Evolutionary conservation across 2,113 vertebrate genomes (phyloP), one percentile per base, ranked within the genome.

Genomic region (Periophthalmus modestus): DNA sequence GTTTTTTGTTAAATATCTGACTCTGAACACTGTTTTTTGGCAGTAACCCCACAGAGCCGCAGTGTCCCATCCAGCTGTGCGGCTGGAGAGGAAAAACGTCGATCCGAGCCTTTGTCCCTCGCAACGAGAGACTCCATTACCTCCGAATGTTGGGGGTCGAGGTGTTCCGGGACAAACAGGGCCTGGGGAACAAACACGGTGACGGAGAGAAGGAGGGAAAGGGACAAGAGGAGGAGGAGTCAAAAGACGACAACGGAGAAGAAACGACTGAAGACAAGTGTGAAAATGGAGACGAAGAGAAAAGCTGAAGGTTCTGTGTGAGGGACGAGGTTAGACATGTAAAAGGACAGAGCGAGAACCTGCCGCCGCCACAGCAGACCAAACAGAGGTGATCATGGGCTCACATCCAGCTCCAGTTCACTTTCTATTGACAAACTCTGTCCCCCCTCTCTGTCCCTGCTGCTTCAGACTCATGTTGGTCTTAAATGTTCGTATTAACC

Each of bases 1-100:
- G 28, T 3, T 12, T 0, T 0, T 55, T 73, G 71, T 24, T 9
- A 11, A 33, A 24, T 72, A 39, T 83, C 24, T 79, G 19, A 24
- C 18, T 19, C 4, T 10, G 6, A 0, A 46, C 2, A 10, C 21
- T 61, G 13, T 68, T 73, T 16, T 80, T 68, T 68, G 19, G 0
- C 79, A 99, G 97, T 77, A 93, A 94, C 74, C 90, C 93, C 0
- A 90, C 87, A 0, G 87, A 95, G 67, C 95, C 97, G 34, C 96
- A 96, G 93, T 99, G 97, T 62, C 87, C 96, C 55, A 95, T 99
- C 50, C 96, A 98, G 89, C 89, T 99, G 48, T 98, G 97, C 24
- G 97, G 98, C 9, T 99, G 98, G 98, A 95, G 96, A 70, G 98
- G 98, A 7, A 98, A 98, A 91, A 95, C 96, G 0, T 99, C 97